Percentiles rank a stretch among this genome's conserved stretches.
Conservation (phyloP, 92 coral and sea anemone genomes). For the Diadumene lineata region DNA sequence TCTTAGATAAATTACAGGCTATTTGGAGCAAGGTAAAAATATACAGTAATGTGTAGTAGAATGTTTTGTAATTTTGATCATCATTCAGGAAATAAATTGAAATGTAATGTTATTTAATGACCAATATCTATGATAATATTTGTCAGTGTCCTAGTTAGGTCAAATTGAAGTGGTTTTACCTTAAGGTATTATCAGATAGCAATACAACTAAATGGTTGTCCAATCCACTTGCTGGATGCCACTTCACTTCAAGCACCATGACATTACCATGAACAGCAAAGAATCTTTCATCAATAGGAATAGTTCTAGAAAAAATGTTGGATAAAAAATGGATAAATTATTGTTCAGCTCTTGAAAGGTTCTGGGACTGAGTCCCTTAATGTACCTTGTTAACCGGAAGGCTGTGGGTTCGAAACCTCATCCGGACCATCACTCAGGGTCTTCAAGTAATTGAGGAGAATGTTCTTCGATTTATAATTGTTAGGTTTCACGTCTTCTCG, state of each 20-base stretch:
- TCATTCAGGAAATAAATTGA: no score
- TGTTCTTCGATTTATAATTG: no score
- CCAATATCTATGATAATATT: no score
- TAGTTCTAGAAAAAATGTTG: slow-evolving; percentile 48
- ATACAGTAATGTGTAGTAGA: neutral
- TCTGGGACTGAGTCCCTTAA: neutral
- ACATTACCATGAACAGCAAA: slow-evolving; percentile 71
- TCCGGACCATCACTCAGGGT: no score
- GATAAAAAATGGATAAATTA: neutral
- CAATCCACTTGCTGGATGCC: slow-evolving; percentile 91
- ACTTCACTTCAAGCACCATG: slow-evolving; percentile 78
- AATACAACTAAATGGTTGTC: slow-evolving; percentile 85
- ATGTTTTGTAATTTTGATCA: no score
- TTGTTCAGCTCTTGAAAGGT: no score
- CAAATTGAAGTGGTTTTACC: no score
- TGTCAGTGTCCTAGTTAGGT: neutral
- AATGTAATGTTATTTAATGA: no score
- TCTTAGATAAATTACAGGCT: slow-evolving; percentile 58
- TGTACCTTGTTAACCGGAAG: neutral
- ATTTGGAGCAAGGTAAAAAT: slow-evolving; percentile 67
- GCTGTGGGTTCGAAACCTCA: no score
- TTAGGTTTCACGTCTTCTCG: no score
- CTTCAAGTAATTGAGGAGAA: no score
- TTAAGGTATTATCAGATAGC: slow-evolving; percentile 84
- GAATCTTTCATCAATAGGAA: slow-evolving; percentile 81